These are phyloP conservation scores for Dione juno DNA, from an alignment of 2,888 invertebrate genomes.

Conservation along the genomic window DNA sequence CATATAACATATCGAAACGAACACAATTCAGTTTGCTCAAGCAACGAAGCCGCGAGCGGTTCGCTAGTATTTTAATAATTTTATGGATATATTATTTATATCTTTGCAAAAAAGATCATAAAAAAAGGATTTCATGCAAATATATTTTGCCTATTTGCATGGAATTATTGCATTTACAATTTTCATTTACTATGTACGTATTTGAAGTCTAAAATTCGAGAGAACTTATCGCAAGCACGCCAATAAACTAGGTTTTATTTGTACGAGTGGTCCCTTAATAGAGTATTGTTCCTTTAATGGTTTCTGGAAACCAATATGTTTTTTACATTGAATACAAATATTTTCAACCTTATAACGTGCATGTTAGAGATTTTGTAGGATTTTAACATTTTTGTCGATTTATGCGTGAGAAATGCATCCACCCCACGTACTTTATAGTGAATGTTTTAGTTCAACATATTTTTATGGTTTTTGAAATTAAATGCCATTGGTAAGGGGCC, in stretches of 20 bases:
- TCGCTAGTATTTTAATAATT: too few relatives aligned
- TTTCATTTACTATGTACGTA: background rate
- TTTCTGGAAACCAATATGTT: conserved; percentile 13
- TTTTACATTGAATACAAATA: background rate
- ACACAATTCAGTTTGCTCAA: too few relatives aligned
- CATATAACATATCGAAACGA: too few relatives aligned
- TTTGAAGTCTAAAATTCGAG: conserved; percentile 4
- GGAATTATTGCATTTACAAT: too few relatives aligned
- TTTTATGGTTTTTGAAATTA: conserved; percentile 36
- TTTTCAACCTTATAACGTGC: conserved; percentile 23
- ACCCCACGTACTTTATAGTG: conserved; percentile 25
- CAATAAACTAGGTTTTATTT: conserved; percentile 28
- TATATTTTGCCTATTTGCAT: too few relatives aligned
- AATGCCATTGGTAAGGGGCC: conserved; percentile 7
- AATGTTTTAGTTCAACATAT: conserved; percentile 34
- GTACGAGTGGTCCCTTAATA: conserved; percentile 30
- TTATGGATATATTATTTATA: too few relatives aligned
- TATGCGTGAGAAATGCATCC: conserved; percentile 30
- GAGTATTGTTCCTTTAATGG: conserved; percentile 33
- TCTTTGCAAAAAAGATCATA: too few relatives aligned
- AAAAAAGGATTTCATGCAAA: too few relatives aligned
- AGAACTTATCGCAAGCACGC: conserved; percentile 14
- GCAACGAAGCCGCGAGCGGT: too few relatives aligned
- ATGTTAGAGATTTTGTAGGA: background rate
- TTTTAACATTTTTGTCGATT: conserved; percentile 24